Evolutionary conservation across 2,113 vertebrate genomes (phyloP), one percentile per base, ranked within the genome.

Genomic region (Pelvicachromis taeniatus): DNA sequence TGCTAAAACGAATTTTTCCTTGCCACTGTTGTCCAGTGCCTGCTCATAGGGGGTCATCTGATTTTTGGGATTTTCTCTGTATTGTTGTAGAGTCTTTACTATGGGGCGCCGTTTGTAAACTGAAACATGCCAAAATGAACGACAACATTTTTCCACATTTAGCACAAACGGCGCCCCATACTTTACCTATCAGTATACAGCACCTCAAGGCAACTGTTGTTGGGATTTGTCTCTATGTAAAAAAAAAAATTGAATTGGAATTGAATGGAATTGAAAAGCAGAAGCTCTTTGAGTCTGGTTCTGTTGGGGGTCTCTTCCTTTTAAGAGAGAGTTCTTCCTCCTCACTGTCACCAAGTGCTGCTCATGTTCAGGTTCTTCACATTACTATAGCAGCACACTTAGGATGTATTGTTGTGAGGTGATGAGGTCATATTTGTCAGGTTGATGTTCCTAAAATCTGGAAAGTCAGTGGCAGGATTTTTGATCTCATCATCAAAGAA

Each of bases 1-100:
- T 63, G 6, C 31, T 63, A 0, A 38, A 38, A 63, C 4, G 10
- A 33, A 63, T 38, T 63, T 63, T 63, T 38, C 17, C 0, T 63
- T 63, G 33, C 33, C 59, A 63, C 31, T 63, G 33, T 63, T 38
- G 59, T 38, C 19, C 59, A 63, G 59, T 38, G 4, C 31, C 12
- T 63, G 33, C 1, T n/a, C 31, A 2, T 0, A 38, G 2, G 10
- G 10, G 1, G 31, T 0, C 31, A 38, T 63, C 6, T 63, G 33
- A 63, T 13, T 38, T 38, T 1, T n/a, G 33, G 10, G 2, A 0
- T 63, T 38, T 63, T 63, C 59, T 63, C 17, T 35, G 4, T 1
- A 63, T 63, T 63, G 17, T 63, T 63, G 31, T n/a, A 4, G 6
- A 21, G 10, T 38, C 17, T 63, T 38, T n/a, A n/a, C n/a, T n/a